Base-by-base conservation (phyloP, 1,140 invertebrate species). In the Drosophila lacteicornis region DNA sequence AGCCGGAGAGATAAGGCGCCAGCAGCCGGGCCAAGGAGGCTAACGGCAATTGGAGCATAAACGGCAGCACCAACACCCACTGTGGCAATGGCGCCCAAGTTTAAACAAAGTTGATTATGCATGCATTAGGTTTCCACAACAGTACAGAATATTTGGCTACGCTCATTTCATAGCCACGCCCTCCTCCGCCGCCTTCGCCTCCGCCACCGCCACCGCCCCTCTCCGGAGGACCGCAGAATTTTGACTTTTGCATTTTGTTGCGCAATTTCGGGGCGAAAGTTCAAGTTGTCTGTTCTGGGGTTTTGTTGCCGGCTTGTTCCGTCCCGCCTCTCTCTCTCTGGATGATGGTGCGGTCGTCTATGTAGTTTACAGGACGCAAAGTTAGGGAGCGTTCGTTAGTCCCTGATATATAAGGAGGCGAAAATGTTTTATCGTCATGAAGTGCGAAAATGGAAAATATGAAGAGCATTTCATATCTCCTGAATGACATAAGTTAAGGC, bases 31-130 rank as follows among this genome's bases (percentile, higher is more conserved):
- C 27, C 53, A 69, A 62, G 53, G 58, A 56, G 69, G 61, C 67
- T 59, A 79, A 66, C 59, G 73, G 80, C 82, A 85, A 85, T 82
- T 85, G 82, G 83, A 59, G 83, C 83, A 82, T 83, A 88, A 87
- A 79, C 73, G 76, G 76, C 63, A 70, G 49, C 74, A 81, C 25
- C 67, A 81, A 65, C 63, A 75, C 69, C 65, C 67, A 73, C 79
- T 78, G 57, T 58, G 68, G 55, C 47, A 80, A 83, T 70, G 81
- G 81, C 70, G 86, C 79, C 75, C 82, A 90, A 90, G 81, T 91
- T 90, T 91, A 90, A 90, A 75, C 82, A 90, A 91, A 90, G 85
- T 90, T 90, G 85, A 90, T 90, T 90, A 90, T 91, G 85, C 85
- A 90, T 90, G 86, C 85, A 90, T 90, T 90, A 82, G 85, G 85